Evolutionary conservation across 2,888 invertebrate species (phyloP).

Genomic region (Latheticus oryzae): DNA sequence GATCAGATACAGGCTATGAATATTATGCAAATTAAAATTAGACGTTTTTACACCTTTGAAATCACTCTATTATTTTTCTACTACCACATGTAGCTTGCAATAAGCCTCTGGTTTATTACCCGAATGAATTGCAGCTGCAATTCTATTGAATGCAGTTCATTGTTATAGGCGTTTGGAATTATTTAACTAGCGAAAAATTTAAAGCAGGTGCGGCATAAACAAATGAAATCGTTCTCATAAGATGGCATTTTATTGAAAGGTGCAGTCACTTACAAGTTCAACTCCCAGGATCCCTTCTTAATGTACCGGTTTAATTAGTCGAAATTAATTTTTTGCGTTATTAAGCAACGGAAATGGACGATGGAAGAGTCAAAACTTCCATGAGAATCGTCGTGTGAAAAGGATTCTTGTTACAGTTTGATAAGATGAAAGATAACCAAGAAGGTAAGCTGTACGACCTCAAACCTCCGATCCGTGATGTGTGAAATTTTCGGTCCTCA

Average conservation of each 20-base stretch:
- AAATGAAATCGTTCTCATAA: conserved; percentile 3
- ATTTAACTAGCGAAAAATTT: conserved; percentile 4
- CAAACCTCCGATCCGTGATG: no score
- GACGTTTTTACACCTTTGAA: conserved; percentile 12
- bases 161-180: conserved; percentile 24
- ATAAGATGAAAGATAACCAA: conserved; percentile 3
- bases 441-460: no score
- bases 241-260: conserved; percentile 10
- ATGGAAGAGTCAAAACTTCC: conserved; percentile 14
- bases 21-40: conserved; percentile 26
- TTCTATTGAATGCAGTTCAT: conserved; percentile 20
- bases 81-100: conserved; percentile 3
- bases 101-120: conserved; percentile 6
- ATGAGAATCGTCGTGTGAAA: conserved; percentile 15
- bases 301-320: conserved; percentile 20
- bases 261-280: not conserved
- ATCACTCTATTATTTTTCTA: not conserved
- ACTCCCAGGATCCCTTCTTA: conserved; percentile 3
- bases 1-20: conserved; percentile 15
- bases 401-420: conserved; percentile 2
- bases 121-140: conserved; percentile 18
- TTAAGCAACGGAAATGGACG: conserved; percentile 22
- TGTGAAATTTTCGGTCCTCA: no score
- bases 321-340: conserved; percentile 15
- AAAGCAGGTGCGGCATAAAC: conserved; percentile 28